A percentile compares a stretch with the other conserved stretches of the same genome.
These are phyloP conservation scores for Aspidiotus rigidus DNA, from an alignment of 2,888 invertebrate species.

Conservation along the genomic window DNA sequence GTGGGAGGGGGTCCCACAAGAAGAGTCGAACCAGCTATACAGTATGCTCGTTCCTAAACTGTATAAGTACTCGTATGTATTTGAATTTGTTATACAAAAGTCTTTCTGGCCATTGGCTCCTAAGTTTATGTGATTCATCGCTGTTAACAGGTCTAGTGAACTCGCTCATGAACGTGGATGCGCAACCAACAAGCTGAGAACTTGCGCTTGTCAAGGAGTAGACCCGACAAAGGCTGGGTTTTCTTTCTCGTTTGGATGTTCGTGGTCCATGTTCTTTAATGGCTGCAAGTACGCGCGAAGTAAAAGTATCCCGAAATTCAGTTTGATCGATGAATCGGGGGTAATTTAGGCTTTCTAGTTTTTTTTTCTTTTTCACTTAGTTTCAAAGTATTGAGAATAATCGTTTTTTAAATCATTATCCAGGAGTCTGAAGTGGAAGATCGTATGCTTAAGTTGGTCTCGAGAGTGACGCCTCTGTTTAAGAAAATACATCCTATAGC, in stretches of 20 bases:
- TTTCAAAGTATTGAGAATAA: neutral
- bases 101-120: neutral
- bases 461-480: slow-evolving; percentile 75
- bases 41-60: slow-evolving; percentile 73
- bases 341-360: slow-evolving; percentile 43
- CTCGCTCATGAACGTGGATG: slow-evolving; percentile 54
- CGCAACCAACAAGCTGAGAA: slow-evolving; percentile 80
- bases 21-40: slow-evolving; percentile 76
- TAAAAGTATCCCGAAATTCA: slow-evolving; percentile 82
- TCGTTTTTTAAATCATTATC: slow-evolving; percentile 18
- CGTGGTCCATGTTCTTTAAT: slow-evolving; percentile 98
- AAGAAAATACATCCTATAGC: slow-evolving; percentile 80
- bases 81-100: neutral
- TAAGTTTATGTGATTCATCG: neutral
- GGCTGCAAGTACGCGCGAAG: slow-evolving; percentile 95
- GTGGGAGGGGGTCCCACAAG: slow-evolving; percentile 83
- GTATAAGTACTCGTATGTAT: slow-evolving; percentile 48
- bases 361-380: slow-evolving; percentile 9
- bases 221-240: slow-evolving; percentile 83
- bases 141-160: slow-evolving; percentile 56
- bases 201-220: slow-evolving; percentile 92
- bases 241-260: slow-evolving; percentile 92
- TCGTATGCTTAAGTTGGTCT: slow-evolving; percentile 77
- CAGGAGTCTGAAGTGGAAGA: slow-evolving; percentile 80
- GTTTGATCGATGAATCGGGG: slow-evolving; percentile 77